Conservation (phyloP, 2,797 vertebrate species). For the Huso huso region DNA sequence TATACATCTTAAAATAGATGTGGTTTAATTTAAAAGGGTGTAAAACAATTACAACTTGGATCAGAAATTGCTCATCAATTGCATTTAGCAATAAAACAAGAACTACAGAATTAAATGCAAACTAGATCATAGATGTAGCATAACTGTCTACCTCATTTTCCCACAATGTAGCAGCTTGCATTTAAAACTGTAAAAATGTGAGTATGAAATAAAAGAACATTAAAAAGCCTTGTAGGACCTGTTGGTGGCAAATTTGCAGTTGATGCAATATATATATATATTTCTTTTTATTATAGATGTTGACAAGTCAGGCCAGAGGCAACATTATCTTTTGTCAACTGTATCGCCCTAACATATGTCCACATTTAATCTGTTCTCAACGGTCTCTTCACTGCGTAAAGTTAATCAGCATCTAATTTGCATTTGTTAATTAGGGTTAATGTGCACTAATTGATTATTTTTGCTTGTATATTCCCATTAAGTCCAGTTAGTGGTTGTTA, state of each 20-base stretch:
- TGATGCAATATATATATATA: neutral
- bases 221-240: neutral
- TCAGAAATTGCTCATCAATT: neutral
- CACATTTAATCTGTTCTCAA: slow-evolving; percentile 51
- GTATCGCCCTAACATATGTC: slow-evolving; percentile 60
- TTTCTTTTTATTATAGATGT: slow-evolving; percentile 46
- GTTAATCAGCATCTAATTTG: slow-evolving; percentile 63
- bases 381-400: slow-evolving; percentile 50
- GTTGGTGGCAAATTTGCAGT: neutral
- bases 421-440: slow-evolving; percentile 75
- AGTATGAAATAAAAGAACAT: neutral
- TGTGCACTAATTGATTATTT: slow-evolving; percentile 80
- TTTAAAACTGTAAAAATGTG: neutral
- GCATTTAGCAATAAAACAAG: neutral
- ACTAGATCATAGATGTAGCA: neutral
- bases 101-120: neutral
- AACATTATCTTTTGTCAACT: slow-evolving; percentile 57
- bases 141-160: too few relatives aligned
- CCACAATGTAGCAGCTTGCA: neutral
- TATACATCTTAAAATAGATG: too few relatives aligned
- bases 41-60: neutral
- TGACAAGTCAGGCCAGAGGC: slow-evolving; percentile 55
- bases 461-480: slow-evolving; percentile 72
- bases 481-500: slow-evolving; percentile 52
- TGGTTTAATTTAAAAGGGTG: too few relatives aligned